Evolutionary conservation across 2,888 invertebrate species (phyloP).

Genomic region (Agapostemon virescens): DNA sequence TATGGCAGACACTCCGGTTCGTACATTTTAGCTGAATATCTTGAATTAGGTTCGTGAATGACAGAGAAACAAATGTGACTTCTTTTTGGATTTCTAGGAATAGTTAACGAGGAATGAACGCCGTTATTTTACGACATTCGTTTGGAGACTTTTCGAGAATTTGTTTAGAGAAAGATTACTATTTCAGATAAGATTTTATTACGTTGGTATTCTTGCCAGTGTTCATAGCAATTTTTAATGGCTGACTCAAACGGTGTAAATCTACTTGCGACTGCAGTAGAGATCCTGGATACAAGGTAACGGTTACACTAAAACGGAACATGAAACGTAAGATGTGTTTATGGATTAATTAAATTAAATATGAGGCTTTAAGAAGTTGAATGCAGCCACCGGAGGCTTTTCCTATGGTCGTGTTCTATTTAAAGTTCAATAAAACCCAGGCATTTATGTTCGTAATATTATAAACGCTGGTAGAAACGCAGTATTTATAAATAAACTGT

Average conservation of each 20-base stretch:
- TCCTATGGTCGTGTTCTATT: neutral
- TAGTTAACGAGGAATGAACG: too few relatives aligned
- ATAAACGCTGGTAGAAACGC: neutral
- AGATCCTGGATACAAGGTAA: neutral
- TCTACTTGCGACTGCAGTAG: neutral
- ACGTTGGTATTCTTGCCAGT: too few relatives aligned
- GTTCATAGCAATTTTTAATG: neutral
- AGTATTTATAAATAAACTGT: neutral
- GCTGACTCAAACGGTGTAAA: neutral
- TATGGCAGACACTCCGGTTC: neutral
- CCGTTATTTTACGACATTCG: too few relatives aligned
- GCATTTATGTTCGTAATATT: neutral
- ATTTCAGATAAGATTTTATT: too few relatives aligned
- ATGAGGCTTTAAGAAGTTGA: neutral
- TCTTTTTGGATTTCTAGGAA: too few relatives aligned
- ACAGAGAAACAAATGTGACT: too few relatives aligned
- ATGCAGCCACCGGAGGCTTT: neutral
- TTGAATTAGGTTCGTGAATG: neutral
- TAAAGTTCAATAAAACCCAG: neutral
- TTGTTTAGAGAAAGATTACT: too few relatives aligned
- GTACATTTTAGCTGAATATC: neutral
- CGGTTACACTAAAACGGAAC: neutral
- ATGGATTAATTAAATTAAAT: constrained; percentile 3
- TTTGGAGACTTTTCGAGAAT: too few relatives aligned
- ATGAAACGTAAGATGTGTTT: neutral